phyloP scores from a whole-genome alignment of 2,888 invertebrate species.

The Synergus laeviventris region DNA sequence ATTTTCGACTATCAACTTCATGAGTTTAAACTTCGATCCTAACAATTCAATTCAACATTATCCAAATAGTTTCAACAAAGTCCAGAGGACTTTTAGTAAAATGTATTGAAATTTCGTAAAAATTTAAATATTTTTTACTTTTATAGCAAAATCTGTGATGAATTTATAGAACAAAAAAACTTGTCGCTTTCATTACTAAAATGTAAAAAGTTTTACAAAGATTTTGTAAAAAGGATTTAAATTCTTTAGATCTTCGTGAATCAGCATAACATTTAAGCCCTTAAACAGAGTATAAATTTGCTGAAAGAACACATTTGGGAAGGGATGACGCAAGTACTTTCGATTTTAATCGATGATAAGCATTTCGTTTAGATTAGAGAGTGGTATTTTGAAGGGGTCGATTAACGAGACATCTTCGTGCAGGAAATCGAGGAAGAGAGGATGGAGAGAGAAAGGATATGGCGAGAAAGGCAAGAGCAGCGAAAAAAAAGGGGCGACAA shows the following conservation, averaged over 20 bases:
- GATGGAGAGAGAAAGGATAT: constrained; percentile 4
- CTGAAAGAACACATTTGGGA: neutral
- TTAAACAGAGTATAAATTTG: neutral
- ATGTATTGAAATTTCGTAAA: too few relatives aligned
- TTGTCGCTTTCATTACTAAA: too few relatives aligned
- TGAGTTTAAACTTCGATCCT: neutral
- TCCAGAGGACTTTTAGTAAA: neutral
- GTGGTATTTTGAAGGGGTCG: constrained; percentile 6
- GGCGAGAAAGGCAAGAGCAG: neutral
- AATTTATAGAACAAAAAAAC: too few relatives aligned
- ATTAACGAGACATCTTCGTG: constrained; percentile 31
- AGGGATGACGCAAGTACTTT: neutral
- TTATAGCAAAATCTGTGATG: too few relatives aligned
- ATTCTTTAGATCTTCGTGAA: too few relatives aligned
- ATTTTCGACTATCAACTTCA: neutral
- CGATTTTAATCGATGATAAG: constrained; percentile 29
- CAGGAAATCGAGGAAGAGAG: constrained; percentile 25
- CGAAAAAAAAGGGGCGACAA: constrained; percentile 24
- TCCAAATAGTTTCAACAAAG: neutral
- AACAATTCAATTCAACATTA: neutral
- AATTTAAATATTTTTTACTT: too few relatives aligned
- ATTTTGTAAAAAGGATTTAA: too few relatives aligned
- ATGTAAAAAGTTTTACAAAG: too few relatives aligned
- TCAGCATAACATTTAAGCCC: neutral
- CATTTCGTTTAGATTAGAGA: constrained; percentile 15